Evolutionary conservation across 2,113 vertebrate genomes (phyloP).

Genomic region (Junco hyemalis): DNA sequence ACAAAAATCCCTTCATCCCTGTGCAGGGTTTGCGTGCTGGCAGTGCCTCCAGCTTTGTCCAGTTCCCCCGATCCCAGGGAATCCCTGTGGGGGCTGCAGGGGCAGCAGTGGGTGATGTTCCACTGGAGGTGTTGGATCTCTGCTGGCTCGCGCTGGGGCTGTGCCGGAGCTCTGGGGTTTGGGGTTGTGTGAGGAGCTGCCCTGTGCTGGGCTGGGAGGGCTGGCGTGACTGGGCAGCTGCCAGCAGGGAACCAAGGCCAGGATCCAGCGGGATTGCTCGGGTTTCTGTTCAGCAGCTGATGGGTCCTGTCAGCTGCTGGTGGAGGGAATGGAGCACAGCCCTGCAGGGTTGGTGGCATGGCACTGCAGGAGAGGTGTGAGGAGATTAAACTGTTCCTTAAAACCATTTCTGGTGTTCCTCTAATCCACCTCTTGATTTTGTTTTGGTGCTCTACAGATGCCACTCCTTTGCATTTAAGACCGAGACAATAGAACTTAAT

Average conservation of each 20-base stretch:
- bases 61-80: fast-evolving
- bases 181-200: not conserved
- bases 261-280: not conserved
- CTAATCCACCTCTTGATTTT: not conserved
- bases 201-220: not conserved
- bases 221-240: not conserved
- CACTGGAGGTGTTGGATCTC: not conserved
- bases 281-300: not conserved
- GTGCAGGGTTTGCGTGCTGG: fast-evolving
- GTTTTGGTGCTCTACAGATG: not conserved
- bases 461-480: not conserved
- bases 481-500: not conserved
- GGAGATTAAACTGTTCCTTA: not conserved
- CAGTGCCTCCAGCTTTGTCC: not conserved
- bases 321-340: fast-evolving
- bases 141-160: fast-evolving
- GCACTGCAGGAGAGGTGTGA: not conserved
- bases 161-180: fast-evolving
- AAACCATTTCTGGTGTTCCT: fast-evolving
- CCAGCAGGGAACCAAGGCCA: not conserved
- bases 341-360: fast-evolving
- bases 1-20: not conserved
- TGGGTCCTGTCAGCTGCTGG: not conserved
- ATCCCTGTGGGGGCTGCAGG: fast-evolving
- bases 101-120: not conserved